Conservation (phyloP, 2,113 vertebrate species). For the Stercorarius parasiticus region DNA sequence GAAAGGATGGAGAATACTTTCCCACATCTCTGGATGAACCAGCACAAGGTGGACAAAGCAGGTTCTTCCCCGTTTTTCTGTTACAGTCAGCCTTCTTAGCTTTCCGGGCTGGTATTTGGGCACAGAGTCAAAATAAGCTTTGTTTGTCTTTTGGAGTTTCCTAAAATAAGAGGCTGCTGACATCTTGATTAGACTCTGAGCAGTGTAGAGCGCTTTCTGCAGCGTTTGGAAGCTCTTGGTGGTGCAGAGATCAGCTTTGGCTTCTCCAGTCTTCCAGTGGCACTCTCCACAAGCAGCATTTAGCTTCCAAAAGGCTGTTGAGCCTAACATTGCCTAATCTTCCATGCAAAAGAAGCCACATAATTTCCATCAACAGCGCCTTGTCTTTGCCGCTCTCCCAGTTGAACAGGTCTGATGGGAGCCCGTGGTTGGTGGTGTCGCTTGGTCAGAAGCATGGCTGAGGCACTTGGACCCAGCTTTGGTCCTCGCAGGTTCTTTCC, state of each 20-base stretch:
- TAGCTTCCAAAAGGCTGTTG: background rate
- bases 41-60: background rate
- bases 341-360: background rate
- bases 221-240: background rate
- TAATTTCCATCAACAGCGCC: background rate
- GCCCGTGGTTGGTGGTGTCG: background rate
- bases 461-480: background rate
- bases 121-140: background rate
- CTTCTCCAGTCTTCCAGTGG: background rate
- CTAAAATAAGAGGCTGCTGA: background rate
- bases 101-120: background rate
- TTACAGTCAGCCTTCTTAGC: background rate
- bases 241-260: background rate
- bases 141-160: background rate
- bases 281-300: background rate
- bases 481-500: background rate
- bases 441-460: background rate
- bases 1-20: background rate
- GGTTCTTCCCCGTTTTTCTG: background rate
- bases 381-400: background rate
- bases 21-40: background rate
- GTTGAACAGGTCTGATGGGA: too few relatives aligned
- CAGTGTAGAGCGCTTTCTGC: background rate
- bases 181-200: background rate
- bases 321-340: background rate